Conservation (phyloP, 2,888 invertebrate genomes). For the Ectemnius cavifrons region DNA sequence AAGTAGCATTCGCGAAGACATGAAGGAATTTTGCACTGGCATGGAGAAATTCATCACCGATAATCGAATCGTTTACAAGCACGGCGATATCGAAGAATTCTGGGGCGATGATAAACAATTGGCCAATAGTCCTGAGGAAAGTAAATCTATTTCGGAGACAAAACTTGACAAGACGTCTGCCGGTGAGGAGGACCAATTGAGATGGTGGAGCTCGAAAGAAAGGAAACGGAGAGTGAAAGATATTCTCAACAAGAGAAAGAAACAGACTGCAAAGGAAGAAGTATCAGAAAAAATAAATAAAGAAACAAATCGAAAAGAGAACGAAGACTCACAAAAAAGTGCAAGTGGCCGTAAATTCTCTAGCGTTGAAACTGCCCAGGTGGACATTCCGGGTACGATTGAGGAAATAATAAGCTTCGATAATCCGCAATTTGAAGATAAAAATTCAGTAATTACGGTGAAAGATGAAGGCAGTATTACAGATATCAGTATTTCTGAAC, state of each 20-base stretch:
- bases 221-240: conserved; percentile 37
- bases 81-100: no score
- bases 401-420: not conserved
- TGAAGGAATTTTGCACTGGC: conserved; percentile 58
- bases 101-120: conserved; percentile 39
- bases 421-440: no score
- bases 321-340: no score
- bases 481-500: no score
- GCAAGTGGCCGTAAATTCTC: not conserved
- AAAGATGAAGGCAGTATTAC: no score
- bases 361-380: not conserved
- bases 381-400: not conserved
- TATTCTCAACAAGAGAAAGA: conserved; percentile 34
- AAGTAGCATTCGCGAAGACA: conserved; percentile 61
- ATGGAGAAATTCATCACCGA: conserved; percentile 61
- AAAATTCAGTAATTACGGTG: no score
- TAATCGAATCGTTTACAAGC: conserved; percentile 58
- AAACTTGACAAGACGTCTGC: not conserved
- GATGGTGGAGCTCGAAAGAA: conserved; percentile 48
- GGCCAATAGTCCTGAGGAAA: not conserved
- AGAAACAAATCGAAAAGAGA: not conserved
- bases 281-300: not conserved
- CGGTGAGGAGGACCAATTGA: conserved; percentile 19
- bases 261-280: conserved; percentile 3
- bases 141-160: not conserved